These are phyloP conservation scores for Morinoia aosen DNA, from an alignment of 2,888 invertebrate genomes.

Conservation along the genomic window DNA sequence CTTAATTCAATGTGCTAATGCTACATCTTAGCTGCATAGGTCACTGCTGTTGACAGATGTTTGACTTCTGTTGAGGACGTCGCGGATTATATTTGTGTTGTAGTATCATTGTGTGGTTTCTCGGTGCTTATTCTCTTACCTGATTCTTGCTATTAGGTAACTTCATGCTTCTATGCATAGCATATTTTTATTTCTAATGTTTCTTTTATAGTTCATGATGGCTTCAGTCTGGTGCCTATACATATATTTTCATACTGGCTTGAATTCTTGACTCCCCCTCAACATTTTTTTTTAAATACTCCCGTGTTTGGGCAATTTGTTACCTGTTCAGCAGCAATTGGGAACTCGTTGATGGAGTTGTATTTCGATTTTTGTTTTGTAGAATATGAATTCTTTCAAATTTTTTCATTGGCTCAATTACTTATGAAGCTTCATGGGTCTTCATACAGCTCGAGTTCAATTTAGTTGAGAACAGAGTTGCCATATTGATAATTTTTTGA, in stretches of 20 bases:
- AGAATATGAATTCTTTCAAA: too few relatives aligned
- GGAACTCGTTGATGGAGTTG: too few relatives aligned
- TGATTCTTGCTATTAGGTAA: not conserved
- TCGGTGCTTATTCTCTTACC: not conserved
- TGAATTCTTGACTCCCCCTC: too few relatives aligned
- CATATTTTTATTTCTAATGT: not conserved
- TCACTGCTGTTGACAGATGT: not conserved
- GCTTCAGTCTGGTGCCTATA: not conserved
- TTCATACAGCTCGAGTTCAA: too few relatives aligned
- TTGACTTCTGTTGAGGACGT: not conserved
- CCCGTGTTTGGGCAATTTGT: too few relatives aligned
- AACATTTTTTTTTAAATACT: not conserved
- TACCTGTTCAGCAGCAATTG: too few relatives aligned
- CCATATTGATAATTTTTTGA: too few relatives aligned
- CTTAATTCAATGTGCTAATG: not conserved
- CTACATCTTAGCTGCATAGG: not conserved
- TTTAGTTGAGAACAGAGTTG: too few relatives aligned
- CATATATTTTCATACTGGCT: too few relatives aligned
- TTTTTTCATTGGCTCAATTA: too few relatives aligned
- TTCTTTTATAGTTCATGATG: not conserved
- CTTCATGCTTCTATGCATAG: not conserved
- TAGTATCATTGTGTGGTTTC: not conserved
- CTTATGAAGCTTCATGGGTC: too few relatives aligned
- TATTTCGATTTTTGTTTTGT: too few relatives aligned
- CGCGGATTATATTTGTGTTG: not conserved